phyloP scores from a whole-genome alignment of 2,797 vertebrate genomes.

The Graptemys geographica region DNA sequence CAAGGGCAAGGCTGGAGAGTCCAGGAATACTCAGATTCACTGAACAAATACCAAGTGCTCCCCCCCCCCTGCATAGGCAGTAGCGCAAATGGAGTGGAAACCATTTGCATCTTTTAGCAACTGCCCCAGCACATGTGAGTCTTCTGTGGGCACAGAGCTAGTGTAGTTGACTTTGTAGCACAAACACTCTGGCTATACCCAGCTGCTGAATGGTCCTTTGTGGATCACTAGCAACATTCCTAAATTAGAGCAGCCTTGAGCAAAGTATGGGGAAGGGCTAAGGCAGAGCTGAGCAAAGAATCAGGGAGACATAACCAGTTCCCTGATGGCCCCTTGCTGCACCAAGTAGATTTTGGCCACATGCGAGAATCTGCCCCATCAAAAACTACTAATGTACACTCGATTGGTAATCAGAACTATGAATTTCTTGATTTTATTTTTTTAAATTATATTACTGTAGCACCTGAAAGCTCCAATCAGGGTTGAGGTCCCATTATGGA shows the following conservation, averaged over 20 bases:
- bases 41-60: background rate
- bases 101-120: background rate
- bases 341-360: background rate
- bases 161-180: fast-evolving
- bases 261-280: background rate
- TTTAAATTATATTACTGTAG: background rate
- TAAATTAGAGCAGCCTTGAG: background rate
- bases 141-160: fast-evolving
- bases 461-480: background rate
- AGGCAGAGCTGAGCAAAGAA: background rate
- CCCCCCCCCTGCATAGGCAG: fast-evolving
- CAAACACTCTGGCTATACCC: background rate
- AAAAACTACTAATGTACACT: background rate
- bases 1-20: background rate
- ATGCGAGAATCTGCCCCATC: background rate
- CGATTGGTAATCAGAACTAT: background rate
- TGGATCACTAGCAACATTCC: background rate
- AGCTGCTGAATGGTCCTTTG: background rate
- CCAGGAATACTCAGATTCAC: fast-evolving
- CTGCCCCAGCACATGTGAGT: fast-evolving
- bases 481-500: background rate
- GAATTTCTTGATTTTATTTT: background rate
- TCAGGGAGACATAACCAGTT: background rate
- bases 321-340: fast-evolving
- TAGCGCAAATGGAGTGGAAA: background rate